Conservation (phyloP, 2,113 vertebrate genomes). For the Microtus ochrogaster region DNA sequence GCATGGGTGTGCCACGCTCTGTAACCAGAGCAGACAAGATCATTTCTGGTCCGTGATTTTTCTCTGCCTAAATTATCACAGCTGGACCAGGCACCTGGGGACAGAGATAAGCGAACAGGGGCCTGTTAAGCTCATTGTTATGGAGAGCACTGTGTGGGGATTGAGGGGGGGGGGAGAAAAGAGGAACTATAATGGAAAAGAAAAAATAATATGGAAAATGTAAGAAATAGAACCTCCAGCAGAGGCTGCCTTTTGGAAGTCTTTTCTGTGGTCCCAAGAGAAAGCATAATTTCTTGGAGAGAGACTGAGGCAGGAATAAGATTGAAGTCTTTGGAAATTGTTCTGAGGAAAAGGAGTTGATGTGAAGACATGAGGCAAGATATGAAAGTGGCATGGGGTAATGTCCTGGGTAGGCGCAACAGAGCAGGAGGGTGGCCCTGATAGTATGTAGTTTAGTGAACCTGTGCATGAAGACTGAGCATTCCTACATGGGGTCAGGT, state of each 20-base stretch:
- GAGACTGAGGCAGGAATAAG: too few relatives aligned
- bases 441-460: not conserved
- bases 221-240: not conserved
- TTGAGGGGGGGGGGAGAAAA: not conserved
- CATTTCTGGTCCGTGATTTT: not conserved
- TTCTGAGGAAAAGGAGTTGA: not conserved
- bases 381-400: not conserved
- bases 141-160: not conserved
- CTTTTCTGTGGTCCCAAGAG: not conserved
- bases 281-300: not conserved
- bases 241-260: not conserved
- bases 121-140: not conserved
- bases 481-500: fast-evolving
- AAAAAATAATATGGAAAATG: not conserved
- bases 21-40: conserved; percentile 57
- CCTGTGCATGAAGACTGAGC: fast-evolving
- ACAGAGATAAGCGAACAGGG: conserved; percentile 55
- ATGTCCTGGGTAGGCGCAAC: not conserved
- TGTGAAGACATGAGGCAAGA: not conserved
- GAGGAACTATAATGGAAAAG: not conserved
- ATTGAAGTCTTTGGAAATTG: not conserved
- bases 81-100: conserved; percentile 32
- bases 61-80: not conserved
- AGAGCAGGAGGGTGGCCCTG: too few relatives aligned
- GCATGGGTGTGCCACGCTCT: conserved; percentile 25